Conservation (phyloP, 2,888 invertebrate species). For the Chrysopilus asiliformis region DNA sequence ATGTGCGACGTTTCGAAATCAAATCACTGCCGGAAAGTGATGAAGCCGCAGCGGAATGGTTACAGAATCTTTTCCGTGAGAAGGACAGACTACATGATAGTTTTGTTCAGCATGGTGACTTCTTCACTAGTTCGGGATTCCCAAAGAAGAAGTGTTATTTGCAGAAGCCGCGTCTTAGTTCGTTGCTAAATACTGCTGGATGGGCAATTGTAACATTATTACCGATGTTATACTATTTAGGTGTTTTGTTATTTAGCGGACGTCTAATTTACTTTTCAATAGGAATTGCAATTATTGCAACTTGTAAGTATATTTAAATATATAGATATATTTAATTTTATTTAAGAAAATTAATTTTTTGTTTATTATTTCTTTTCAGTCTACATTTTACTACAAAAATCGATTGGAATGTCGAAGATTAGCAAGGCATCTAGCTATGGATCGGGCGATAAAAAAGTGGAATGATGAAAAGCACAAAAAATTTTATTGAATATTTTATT, state of each 20-base stretch:
- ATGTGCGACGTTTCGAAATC: constrained; percentile 68
- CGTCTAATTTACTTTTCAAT: constrained; percentile 55
- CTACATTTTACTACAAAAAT: constrained; percentile 60
- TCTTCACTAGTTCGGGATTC: constrained; percentile 57
- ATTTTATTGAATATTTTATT: no score
- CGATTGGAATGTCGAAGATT: constrained; percentile 73
- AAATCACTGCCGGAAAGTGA: constrained; percentile 61
- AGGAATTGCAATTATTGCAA: constrained; percentile 52
- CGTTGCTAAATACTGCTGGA: constrained; percentile 53
- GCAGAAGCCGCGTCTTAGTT: constrained; percentile 46
- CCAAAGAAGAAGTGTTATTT: constrained; percentile 16
- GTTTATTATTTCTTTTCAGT: constrained; percentile 44
- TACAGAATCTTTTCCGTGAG: constrained; percentile 65
- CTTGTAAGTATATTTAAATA: constrained; percentile 51
- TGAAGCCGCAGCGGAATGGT: constrained; percentile 61
- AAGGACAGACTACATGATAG: constrained; percentile 51
- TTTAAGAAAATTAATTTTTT: constrained; percentile 1
- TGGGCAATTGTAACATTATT: constrained; percentile 58
- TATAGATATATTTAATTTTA: neutral
- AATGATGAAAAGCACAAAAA: no score
- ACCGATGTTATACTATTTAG: constrained; percentile 57
- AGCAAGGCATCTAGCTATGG: constrained; percentile 76
- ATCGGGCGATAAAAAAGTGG: no score
- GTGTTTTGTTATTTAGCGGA: constrained; percentile 55
- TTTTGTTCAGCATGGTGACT: constrained; percentile 47